Conservation (phyloP, 92 coral and sea anemone genomes). For the Parazoanthus atlanticus region DNA sequence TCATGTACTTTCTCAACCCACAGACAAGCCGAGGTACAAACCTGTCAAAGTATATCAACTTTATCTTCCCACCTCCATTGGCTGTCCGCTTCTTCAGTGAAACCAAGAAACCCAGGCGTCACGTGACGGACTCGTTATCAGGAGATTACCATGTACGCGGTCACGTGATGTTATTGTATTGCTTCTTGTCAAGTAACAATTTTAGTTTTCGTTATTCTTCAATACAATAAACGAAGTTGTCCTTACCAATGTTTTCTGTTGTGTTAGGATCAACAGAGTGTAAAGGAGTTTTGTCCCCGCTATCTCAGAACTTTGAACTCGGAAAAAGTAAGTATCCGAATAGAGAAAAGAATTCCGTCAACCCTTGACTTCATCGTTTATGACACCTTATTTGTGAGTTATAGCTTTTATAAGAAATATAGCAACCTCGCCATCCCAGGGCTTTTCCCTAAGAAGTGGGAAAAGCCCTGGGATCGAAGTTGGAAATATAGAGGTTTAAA, state of each 20-base stretch:
- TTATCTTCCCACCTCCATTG: slow-evolving; percentile 74
- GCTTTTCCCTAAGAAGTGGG: no score
- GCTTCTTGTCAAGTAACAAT: background rate
- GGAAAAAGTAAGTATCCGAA: slow-evolving; percentile 50
- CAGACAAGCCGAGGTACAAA: slow-evolving; percentile 83
- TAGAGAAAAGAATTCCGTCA: no score
- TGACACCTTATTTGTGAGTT: no score
- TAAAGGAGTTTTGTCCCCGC: slow-evolving; percentile 69
- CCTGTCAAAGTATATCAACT: slow-evolving; percentile 72
- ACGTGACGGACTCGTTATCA: background rate
- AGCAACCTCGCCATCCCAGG: no score
- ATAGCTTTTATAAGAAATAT: background rate
- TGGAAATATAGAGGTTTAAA: no score
- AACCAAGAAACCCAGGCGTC: slow-evolving; percentile 17
- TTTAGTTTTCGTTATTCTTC: no score
- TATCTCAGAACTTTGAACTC: slow-evolving; percentile 61
- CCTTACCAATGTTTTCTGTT: background rate
- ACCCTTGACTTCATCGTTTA: no score
- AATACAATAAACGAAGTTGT: background rate
- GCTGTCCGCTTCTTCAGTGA: background rate
- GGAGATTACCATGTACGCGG: background rate
- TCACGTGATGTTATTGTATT: background rate
- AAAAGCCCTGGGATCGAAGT: no score
- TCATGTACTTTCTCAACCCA: background rate
- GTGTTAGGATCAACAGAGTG: background rate